These are phyloP conservation scores for Drosophila guanche DNA, from an alignment of 1,140 invertebrate species.

Conservation along the genomic window DNA sequence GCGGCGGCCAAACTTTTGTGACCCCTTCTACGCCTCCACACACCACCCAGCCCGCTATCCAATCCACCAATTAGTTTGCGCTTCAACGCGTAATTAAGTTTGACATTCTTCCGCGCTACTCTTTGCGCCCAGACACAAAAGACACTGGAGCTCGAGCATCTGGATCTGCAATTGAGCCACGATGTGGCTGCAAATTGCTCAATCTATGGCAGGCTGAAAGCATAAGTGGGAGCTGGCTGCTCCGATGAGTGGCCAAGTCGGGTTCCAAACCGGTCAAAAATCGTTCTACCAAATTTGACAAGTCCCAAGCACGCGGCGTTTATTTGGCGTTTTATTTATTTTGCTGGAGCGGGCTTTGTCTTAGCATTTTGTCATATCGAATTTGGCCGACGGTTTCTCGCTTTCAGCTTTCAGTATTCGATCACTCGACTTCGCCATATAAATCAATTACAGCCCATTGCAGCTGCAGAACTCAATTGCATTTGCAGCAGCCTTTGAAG, in stretches of 20 bases:
- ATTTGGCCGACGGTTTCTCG: constrained; percentile 2
- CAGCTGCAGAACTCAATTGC: constrained; percentile 64
- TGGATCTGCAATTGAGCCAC: constrained; percentile 38
- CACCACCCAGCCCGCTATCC: not conserved
- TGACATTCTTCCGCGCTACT: constrained; percentile 73
- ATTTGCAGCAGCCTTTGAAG: constrained; percentile 60
- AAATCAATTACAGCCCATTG: constrained; percentile 69
- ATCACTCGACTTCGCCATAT: constrained; percentile 65
- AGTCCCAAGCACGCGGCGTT: constrained; percentile 53
- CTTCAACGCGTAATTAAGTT: constrained; percentile 78
- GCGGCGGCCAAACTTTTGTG: constrained; percentile 33
- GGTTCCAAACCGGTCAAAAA: constrained; percentile 72
- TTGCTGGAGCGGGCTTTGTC: constrained; percentile 22
- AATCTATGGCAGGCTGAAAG: constrained; percentile 43
- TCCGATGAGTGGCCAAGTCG: constrained; percentile 17
- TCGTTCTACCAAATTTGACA: constrained; percentile 77
- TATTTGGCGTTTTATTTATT: constrained; percentile 35
- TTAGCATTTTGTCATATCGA: constrained; percentile 44
- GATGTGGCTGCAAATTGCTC: constrained; percentile 58
- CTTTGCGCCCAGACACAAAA: constrained; percentile 61
- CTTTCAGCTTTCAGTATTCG: constrained; percentile 34
- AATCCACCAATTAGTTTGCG: constrained; percentile 65
- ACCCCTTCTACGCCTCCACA: constrained; percentile 11
- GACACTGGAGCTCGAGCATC: constrained; percentile 21
- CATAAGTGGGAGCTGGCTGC: constrained; percentile 30